Evolutionary conservation across 2,113 vertebrate species (phyloP).

Genomic region (Phylloscopus whistleri): DNA sequence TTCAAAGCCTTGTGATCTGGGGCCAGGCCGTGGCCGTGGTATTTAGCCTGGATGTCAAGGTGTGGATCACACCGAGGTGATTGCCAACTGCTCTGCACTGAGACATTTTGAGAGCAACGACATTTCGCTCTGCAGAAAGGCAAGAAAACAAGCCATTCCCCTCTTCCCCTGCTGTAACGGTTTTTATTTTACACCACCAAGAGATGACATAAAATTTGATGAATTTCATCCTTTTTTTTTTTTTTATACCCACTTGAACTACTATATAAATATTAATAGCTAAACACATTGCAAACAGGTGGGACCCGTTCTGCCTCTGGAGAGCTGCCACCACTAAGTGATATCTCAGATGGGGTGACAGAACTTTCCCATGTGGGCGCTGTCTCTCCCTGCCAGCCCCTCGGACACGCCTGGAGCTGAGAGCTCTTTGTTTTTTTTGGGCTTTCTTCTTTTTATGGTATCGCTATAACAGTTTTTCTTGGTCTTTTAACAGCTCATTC

Average conservation of each 20-base stretch:
- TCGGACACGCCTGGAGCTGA: constrained; percentile 79
- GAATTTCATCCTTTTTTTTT: constrained; percentile 75
- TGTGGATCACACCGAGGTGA: neutral
- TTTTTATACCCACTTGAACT: constrained; percentile 75
- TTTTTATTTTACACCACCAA: constrained; percentile 72
- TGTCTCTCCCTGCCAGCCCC: constrained; percentile 78
- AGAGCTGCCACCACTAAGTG: constrained; percentile 79
- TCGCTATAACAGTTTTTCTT: constrained; percentile 77
- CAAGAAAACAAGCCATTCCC: constrained; percentile 52
- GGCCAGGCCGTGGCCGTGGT: neutral
- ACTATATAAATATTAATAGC: constrained; percentile 85
- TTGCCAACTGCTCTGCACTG: constrained; percentile 15
- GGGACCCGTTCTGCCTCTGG: constrained; percentile 82
- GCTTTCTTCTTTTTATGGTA: constrained; percentile 72
- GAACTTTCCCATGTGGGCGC: constrained; percentile 80
- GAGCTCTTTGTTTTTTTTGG: constrained; percentile 73
- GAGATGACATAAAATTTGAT: constrained; percentile 76
- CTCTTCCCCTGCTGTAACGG: constrained; percentile 2
- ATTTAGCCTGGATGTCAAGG: constrained; percentile 53
- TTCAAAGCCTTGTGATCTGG: neutral
- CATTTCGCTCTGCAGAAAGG: constrained; percentile 9
- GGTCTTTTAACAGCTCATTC: constrained; percentile 84
- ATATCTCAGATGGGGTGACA: constrained; percentile 82
- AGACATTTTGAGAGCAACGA: constrained; percentile 20
- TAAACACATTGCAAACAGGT: constrained; percentile 85